phyloP scores from a whole-genome alignment of 2,113 vertebrate species.

The Ginglymostoma cirratum region DNA sequence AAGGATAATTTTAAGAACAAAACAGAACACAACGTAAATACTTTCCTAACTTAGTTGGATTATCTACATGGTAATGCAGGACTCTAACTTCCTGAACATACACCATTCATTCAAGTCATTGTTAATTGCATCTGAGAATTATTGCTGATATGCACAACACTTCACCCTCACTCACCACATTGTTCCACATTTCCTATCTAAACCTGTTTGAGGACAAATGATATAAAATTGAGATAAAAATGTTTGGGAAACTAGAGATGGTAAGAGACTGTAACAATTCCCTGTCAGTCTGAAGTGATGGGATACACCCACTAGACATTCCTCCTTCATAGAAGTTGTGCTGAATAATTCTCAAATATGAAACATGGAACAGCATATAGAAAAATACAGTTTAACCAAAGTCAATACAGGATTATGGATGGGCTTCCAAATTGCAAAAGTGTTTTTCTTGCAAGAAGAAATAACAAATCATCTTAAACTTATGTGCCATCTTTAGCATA shows the following conservation, averaged over 20 bases:
- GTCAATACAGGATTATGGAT: not conserved
- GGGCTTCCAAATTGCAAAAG: not conserved
- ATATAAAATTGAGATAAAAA: not conserved
- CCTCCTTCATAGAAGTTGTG: not conserved
- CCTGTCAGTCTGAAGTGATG: not conserved
- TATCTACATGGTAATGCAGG: not conserved
- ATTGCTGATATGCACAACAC: not conserved
- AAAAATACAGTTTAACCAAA: not conserved
- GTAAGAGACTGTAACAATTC: not conserved
- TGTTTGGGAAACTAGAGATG: not conserved
- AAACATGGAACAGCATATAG: too few relatives aligned
- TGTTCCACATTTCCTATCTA: not conserved
- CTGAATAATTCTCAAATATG: not conserved
- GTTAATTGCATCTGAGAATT: not conserved
- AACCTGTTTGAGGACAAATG: not conserved
- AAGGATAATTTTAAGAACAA: not conserved
- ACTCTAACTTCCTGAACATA: not conserved
- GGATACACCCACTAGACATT: not conserved
- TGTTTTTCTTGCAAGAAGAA: not conserved
- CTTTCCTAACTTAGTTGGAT: not conserved
- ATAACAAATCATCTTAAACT: too few relatives aligned
- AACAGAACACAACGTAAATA: not conserved
- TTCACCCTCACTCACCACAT: not conserved
- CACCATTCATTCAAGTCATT: not conserved
- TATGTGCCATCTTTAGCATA: too few relatives aligned